These are phyloP conservation scores for Tragelaphus scriptus DNA, from an alignment of 2,113 vertebrate species.

Conservation along the genomic window DNA sequence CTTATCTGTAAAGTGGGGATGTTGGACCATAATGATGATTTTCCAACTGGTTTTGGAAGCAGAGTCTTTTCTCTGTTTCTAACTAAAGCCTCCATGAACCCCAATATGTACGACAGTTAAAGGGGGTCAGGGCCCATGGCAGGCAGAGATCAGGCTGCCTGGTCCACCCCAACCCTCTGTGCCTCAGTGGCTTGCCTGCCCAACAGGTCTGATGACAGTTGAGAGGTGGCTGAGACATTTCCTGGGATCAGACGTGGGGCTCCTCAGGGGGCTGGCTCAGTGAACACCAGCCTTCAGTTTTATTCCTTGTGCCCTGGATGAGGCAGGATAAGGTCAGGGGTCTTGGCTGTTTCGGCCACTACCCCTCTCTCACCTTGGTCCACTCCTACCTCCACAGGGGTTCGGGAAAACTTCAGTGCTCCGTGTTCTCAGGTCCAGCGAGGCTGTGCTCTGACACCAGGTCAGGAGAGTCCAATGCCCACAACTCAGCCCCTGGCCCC, in stretches of 20 bases:
- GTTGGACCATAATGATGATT: not conserved
- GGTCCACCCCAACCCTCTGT: too few species aligned
- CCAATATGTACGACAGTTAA: accelerated
- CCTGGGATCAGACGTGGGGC: not conserved
- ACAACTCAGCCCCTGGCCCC: not conserved
- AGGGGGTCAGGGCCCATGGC: not conserved
- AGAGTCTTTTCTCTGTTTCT: not conserved
- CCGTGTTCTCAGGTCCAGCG: not conserved
- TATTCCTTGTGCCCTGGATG: not conserved
- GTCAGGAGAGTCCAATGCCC: not conserved
- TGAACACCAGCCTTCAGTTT: accelerated
- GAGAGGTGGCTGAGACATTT: not conserved
- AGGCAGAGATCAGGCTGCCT: not conserved
- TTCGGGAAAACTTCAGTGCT: not conserved
- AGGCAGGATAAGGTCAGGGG: not conserved
- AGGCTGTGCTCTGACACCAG: not conserved
- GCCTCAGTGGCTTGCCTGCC: not conserved
- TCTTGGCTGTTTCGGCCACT: not conserved
- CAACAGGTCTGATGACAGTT: not conserved
- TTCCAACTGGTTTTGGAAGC: not conserved
- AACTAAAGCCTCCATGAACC: not conserved
- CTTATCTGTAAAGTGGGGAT: not conserved
- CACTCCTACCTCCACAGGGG: not conserved
- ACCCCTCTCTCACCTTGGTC: not conserved
- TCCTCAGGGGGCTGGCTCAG: not conserved